Percentiles rank a stretch among this genome's conserved stretches.
Evolutionary conservation across 2,797 vertebrate species (phyloP).

Genomic region (Pterois miles): DNA sequence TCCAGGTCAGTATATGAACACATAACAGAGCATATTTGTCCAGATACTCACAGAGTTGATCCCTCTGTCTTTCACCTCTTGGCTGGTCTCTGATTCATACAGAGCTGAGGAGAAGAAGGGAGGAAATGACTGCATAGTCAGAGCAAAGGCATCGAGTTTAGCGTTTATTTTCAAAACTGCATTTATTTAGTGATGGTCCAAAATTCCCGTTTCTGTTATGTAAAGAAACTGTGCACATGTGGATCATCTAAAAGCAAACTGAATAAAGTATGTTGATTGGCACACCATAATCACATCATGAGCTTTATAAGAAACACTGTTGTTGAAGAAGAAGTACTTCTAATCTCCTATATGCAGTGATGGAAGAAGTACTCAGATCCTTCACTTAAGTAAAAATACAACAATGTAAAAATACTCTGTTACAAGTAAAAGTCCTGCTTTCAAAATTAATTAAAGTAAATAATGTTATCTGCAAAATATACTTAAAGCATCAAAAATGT

Average conservation of each 20-base stretch:
- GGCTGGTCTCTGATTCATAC: conserved; percentile 78
- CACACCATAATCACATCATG: background rate
- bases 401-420: background rate
- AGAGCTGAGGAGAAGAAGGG: conserved; percentile 70
- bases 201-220: background rate
- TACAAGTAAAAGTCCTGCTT: background rate
- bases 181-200: background rate
- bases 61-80: conserved; percentile 80
- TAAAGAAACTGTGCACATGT: background rate
- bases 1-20: background rate
- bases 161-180: background rate
- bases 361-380: background rate
- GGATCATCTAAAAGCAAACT: background rate
- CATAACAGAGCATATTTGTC: background rate
- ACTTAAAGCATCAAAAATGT: background rate
- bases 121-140: conserved; percentile 18
- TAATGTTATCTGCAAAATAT: background rate
- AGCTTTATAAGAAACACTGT: background rate
- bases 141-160: background rate
- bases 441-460: background rate
- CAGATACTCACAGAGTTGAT: conserved; percentile 81
- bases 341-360: background rate
- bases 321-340: background rate
- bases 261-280: background rate
- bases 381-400: background rate